Evolutionary conservation across 2,113 vertebrate genomes (phyloP).

Genomic region (Cavia aperea): DNA sequence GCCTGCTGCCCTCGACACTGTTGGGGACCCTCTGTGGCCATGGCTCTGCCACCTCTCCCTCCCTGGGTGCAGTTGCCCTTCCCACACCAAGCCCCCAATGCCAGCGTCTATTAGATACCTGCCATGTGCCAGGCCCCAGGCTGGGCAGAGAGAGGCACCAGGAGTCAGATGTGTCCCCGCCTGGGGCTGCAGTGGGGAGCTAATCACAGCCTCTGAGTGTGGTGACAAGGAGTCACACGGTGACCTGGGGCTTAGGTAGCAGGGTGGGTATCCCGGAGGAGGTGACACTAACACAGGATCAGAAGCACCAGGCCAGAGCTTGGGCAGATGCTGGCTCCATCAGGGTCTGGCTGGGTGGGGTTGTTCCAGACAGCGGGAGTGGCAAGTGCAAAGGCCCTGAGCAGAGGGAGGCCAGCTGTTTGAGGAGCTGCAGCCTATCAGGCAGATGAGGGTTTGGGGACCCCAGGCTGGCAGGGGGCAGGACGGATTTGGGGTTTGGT

Average conservation of each 20-base stretch:
- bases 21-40: background rate
- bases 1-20: background rate
- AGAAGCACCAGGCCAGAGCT: background rate
- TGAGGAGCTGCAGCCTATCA: background rate
- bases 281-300: background rate
- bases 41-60: fast-evolving
- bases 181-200: background rate
- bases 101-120: fast-evolving
- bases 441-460: background rate
- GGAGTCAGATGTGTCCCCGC: background rate
- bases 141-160: background rate
- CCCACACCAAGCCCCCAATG: background rate
- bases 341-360: background rate
- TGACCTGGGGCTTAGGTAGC: background rate
- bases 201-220: background rate
- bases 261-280: background rate
- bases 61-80: fast-evolving
- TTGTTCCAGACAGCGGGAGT: fast-evolving
- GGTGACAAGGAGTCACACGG: background rate
- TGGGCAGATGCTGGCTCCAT: background rate
- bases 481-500: background rate
- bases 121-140: background rate
- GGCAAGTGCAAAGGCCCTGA: background rate
- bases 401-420: background rate
- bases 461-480: background rate